Conservation (phyloP, 2,888 invertebrate genomes). For the Amblyteles armatorius region DNA sequence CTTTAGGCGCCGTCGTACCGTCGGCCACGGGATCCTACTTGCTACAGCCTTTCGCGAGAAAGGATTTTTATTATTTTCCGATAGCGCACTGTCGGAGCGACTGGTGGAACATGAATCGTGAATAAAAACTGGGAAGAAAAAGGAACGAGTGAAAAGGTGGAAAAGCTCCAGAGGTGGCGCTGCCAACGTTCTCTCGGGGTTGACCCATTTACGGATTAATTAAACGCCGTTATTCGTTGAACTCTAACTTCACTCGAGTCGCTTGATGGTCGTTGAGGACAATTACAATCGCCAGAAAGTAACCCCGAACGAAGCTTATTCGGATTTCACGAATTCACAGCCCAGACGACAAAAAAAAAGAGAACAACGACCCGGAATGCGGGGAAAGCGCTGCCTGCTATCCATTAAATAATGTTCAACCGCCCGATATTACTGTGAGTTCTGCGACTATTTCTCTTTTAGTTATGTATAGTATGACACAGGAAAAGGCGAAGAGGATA, state of each 20-base stretch:
- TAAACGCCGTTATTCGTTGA: conserved; percentile 75
- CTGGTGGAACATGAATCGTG: not conserved
- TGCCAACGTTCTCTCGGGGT: conserved; percentile 53
- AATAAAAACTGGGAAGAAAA: conserved; percentile 9
- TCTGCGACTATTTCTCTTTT: conserved; percentile 17
- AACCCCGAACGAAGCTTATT: conserved; percentile 50
- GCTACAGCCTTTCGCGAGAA: conserved; percentile 55
- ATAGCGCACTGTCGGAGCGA: conserved; percentile 63
- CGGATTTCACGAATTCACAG: conserved; percentile 20
- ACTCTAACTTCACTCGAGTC: conserved; percentile 64
- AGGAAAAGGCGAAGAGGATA: conserved; percentile 16
- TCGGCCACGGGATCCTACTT: conserved; percentile 23
- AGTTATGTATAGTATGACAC: conserved; percentile 23
- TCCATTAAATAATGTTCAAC: conserved; percentile 61
- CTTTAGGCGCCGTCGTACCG: conserved; percentile 25
- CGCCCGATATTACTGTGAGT: conserved; percentile 42
- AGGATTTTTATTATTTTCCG: conserved; percentile 77
- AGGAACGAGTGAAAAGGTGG: not conserved
- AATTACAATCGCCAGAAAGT: conserved; percentile 36
- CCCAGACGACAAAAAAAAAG: not conserved
- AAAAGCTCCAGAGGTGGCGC: conserved; percentile 42
- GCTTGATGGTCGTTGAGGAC: conserved; percentile 63
- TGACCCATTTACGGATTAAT: conserved; percentile 78
- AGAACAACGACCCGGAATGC: not conserved
- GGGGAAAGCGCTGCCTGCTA: conserved; percentile 25